These are phyloP conservation scores for Zootoca vivipara DNA, from an alignment of 2,113 vertebrate genomes.

Conservation along the genomic window DNA sequence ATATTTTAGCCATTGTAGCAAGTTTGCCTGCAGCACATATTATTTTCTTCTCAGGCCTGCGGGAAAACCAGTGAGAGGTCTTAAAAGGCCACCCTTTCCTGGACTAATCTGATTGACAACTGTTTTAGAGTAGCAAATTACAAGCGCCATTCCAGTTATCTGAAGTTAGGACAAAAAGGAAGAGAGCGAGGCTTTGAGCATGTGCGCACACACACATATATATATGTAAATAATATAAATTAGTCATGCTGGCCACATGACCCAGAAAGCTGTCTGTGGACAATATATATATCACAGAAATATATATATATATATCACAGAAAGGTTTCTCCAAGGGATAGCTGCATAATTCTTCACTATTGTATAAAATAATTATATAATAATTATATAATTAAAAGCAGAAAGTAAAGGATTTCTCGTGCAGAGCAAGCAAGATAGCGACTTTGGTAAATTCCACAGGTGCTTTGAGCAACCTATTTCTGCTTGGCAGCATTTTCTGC, in stretches of 20 bases:
- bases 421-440: neutral
- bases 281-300: neutral
- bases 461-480: neutral
- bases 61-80: constrained; percentile 56
- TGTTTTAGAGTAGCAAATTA: neutral
- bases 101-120: constrained; percentile 13
- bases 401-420: neutral
- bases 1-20: constrained; percentile 89
- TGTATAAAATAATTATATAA: neutral
- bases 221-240: no score
- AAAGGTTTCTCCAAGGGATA: neutral
- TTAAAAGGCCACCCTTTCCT: neutral
- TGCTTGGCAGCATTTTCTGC: neutral
- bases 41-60: constrained; percentile 94
- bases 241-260: no score
- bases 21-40: constrained; percentile 93
- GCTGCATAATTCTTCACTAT: neutral
- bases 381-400: no score
- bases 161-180: neutral
- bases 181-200: neutral
- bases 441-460: neutral
- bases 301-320: neutral
- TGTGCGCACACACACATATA: no score
- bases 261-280: no score
- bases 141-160: neutral